phyloP scores from a whole-genome alignment of 2,888 invertebrate species.

The Apodemia mormo region DNA sequence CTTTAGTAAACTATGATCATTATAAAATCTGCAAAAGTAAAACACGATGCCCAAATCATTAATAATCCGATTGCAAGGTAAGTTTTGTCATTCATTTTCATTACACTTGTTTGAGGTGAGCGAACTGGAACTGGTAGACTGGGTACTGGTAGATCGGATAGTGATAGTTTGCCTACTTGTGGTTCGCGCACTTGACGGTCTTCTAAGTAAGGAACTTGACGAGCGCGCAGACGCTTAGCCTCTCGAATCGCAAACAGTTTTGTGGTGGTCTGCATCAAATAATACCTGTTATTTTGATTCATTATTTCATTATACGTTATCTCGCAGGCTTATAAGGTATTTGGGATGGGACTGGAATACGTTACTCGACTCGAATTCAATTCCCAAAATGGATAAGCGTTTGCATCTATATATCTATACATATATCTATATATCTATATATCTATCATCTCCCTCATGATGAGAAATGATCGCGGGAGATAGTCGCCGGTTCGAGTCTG shows the following conservation, averaged over 20 bases:
- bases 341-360: too few relatives aligned
- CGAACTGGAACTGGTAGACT: neutral
- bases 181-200: neutral
- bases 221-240: neutral
- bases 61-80: constrained; percentile 49
- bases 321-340: too few relatives aligned
- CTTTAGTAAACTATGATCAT: constrained; percentile 15
- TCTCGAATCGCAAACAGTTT: neutral
- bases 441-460: too few relatives aligned
- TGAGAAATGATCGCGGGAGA: too few relatives aligned
- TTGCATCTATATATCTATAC: too few relatives aligned
- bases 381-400: too few relatives aligned
- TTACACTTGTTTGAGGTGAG: neutral
- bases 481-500: too few relatives aligned
- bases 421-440: too few relatives aligned
- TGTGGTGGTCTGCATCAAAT: neutral
- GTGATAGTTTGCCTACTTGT: neutral
- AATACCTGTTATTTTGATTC: too few relatives aligned
- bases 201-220: neutral
- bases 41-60: constrained; percentile 40
- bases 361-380: too few relatives aligned
- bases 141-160: neutral
- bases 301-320: too few relatives aligned
- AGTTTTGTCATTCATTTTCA: constrained; percentile 40
- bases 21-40: constrained; percentile 45